A percentile compares a stretch with the other conserved stretches of the same genome.
phyloP scores from a whole-genome alignment of 2,888 invertebrate species.

The Tethea ocularis region DNA sequence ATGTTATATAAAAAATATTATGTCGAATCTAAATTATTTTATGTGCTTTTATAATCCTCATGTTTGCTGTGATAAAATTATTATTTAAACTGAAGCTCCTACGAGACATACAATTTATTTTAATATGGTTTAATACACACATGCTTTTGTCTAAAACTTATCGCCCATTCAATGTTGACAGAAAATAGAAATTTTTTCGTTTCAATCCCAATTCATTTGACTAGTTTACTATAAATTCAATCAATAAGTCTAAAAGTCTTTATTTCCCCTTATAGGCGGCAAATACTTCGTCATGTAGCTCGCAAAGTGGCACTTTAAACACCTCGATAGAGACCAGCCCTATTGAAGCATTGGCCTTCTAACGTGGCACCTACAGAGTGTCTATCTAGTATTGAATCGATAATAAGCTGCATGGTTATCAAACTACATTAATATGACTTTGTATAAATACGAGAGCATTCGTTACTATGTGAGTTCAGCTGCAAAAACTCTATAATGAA shows the following conservation, averaged over 20 bases:
- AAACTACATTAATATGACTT: background rate
- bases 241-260: no score
- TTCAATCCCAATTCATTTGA: no score
- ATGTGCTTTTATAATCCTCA: slow-evolving; percentile 64
- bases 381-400: background rate
- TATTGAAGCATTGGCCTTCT: background rate
- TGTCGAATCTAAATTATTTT: slow-evolving; percentile 36
- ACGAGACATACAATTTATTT: background rate
- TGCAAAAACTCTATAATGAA: background rate
- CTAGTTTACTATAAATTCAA: no score
- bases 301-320: background rate
- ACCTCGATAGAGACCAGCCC: background rate
- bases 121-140: no score
- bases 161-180: no score
- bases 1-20: slow-evolving; percentile 30
- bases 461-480: background rate
- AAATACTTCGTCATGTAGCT: background rate
- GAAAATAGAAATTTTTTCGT: no score
- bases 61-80: slow-evolving; percentile 69
- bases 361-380: background rate
- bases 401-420: background rate
- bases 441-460: no score
- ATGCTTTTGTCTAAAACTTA: no score
- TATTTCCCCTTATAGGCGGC: no score
- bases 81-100: slow-evolving; percentile 8